A percentile compares a stretch with the other conserved stretches of the same genome.
These are phyloP conservation scores for Lumbricus terrestris DNA, from an alignment of 2,888 invertebrate species.

Conservation along the genomic window DNA sequence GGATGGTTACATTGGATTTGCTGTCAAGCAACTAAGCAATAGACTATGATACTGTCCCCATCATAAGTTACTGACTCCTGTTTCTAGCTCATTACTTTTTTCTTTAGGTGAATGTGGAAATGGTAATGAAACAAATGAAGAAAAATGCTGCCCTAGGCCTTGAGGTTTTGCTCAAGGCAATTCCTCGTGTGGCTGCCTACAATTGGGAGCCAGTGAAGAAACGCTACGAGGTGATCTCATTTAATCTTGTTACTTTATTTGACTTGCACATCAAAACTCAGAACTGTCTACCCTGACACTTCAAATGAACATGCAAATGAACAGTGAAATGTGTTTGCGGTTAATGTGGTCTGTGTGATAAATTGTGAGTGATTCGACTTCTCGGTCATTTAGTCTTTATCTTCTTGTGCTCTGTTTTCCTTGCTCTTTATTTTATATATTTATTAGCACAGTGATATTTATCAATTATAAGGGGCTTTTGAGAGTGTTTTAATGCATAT, in stretches of 20 bases:
- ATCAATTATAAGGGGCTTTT: too few species aligned
- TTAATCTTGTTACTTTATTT: not conserved
- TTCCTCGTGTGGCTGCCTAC: constrained; percentile 71
- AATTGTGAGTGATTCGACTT: not conserved
- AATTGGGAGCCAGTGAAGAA: constrained; percentile 32
- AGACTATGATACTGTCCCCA: too few species aligned
- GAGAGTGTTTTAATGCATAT: too few species aligned
- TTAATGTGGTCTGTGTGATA: not conserved
- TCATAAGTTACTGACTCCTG: not conserved
- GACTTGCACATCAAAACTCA: not conserved
- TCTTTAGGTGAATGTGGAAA: constrained; percentile 67
- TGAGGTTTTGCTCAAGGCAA: constrained; percentile 70
- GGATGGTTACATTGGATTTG: too few species aligned
- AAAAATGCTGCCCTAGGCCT: constrained; percentile 78
- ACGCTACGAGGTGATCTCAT: constrained; percentile 24
- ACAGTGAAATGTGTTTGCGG: not conserved
- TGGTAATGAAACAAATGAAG: constrained; percentile 76
- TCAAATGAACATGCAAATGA: not conserved
- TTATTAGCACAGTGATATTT: too few species aligned
- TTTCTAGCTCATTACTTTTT: not conserved
- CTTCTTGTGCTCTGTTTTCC: not conserved
- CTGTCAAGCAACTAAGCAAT: too few species aligned
- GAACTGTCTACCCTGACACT: not conserved
- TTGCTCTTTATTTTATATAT: too few species aligned
- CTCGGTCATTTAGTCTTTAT: not conserved